These are phyloP conservation scores for Tenodera sinensis DNA, from an alignment of 2,888 invertebrate genomes.

Conservation along the genomic window DNA sequence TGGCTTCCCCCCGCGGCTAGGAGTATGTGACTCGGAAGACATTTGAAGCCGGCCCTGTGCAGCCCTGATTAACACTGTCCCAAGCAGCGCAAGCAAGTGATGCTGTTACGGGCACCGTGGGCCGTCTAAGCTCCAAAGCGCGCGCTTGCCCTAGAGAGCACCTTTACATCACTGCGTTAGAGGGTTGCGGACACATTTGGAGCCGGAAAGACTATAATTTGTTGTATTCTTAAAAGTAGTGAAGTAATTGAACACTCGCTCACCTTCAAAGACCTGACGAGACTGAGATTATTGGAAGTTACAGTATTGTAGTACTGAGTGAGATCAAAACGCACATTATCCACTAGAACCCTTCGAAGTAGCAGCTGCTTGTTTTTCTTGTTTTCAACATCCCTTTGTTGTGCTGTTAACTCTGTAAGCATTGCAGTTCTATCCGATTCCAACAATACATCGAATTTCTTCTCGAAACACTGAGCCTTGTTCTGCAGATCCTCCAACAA, in stretches of 20 bases:
- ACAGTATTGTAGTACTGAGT: not conserved
- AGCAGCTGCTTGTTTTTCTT: not conserved
- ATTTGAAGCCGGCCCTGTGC: too few relatives aligned
- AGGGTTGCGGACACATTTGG: too few relatives aligned
- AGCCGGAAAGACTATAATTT: too few relatives aligned
- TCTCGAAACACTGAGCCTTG: not conserved
- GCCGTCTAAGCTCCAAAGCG: too few relatives aligned
- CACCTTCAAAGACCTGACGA: not conserved
- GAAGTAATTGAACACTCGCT: not conserved
- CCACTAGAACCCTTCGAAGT: not conserved
- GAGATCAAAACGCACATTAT: not conserved
- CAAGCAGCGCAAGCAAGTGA: too few relatives aligned
- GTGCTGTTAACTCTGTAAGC: not conserved
- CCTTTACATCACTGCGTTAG: too few relatives aligned
- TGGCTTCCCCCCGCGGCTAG: too few relatives aligned
- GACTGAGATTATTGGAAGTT: not conserved
- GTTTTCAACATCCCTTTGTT: not conserved
- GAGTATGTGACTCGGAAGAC: too few relatives aligned
- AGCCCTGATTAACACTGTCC: too few relatives aligned
- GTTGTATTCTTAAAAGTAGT: too few relatives aligned
- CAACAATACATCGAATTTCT: not conserved
- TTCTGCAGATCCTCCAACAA: not conserved
- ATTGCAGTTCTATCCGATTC: not conserved
- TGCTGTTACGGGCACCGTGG: too few relatives aligned
- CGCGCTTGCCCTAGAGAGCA: too few relatives aligned